Evolutionary conservation across 2,797 vertebrate species (phyloP).

Genomic region (Mustela erminea): DNA sequence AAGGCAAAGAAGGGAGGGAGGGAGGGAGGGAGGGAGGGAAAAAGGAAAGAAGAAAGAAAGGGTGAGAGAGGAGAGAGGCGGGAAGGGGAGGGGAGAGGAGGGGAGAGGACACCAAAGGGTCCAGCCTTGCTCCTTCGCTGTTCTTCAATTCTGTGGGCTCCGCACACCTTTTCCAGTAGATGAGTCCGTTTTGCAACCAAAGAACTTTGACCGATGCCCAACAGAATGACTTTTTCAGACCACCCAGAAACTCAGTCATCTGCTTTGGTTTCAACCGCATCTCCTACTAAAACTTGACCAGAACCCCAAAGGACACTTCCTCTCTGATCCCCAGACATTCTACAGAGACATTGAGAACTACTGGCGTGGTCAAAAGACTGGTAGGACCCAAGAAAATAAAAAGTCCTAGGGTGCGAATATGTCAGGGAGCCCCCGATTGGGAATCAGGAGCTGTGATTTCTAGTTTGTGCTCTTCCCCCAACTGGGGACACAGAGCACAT

Average conservation of each 20-base stretch:
- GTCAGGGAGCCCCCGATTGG: not conserved
- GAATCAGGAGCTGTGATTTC: not conserved
- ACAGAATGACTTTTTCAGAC: not conserved
- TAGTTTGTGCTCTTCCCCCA: not conserved
- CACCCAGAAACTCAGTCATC: not conserved
- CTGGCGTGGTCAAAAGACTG: not conserved
- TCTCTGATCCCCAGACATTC: not conserved
- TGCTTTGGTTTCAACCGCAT: not conserved
- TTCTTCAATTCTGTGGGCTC: not conserved
- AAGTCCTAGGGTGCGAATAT: not conserved
- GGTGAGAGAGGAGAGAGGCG: no score
- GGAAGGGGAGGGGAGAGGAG: not conserved
- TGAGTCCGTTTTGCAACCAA: not conserved
- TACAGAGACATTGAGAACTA: not conserved
- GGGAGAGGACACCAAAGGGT: not conserved
- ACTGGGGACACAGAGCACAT: not conserved
- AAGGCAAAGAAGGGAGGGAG: not conserved
- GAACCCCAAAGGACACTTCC: not conserved
- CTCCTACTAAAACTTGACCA: not conserved
- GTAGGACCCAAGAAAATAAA: not conserved
- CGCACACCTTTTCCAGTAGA: not conserved
- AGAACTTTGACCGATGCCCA: not conserved
- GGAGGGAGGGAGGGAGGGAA: not conserved
- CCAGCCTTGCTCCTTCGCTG: not conserved
- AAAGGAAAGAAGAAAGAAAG: fast-evolving